A percentile compares a stretch with the other conserved stretches of the same genome.
phyloP scores from a whole-genome alignment of 2,113 vertebrate species.

The Pluvialis apricaria region DNA sequence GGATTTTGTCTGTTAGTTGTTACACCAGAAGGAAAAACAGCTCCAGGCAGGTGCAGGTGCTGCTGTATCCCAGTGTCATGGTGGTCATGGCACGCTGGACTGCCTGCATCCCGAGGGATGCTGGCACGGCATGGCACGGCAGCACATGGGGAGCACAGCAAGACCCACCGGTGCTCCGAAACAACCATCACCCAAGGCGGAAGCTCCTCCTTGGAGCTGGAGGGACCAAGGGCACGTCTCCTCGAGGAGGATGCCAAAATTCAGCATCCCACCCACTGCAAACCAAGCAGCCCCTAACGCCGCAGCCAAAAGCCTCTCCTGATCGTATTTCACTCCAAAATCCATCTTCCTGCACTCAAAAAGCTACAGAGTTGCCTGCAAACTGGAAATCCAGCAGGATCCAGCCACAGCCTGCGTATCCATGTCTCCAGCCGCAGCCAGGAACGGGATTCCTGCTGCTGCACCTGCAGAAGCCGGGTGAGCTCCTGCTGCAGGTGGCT shows the following conservation, averaged over 20 bases:
- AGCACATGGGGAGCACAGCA: rapidly evolving
- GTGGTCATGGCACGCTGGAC: rapidly evolving
- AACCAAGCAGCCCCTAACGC: rapidly evolving
- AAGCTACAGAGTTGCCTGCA: rapidly evolving
- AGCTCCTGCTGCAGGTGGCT: background rate
- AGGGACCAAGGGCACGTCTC: background rate
- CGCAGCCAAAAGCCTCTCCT: background rate
- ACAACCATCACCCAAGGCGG: rapidly evolving
- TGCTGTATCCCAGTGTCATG: rapidly evolving
- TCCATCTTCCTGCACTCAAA: background rate
- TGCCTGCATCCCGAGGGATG: background rate
- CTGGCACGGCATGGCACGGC: background rate
- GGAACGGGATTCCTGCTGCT: rapidly evolving
- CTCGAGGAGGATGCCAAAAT: rapidly evolving
- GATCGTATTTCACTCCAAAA: background rate
- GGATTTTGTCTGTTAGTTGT: rapidly evolving
- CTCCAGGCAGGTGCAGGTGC: background rate
- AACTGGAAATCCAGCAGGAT: background rate
- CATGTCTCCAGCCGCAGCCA: rapidly evolving
- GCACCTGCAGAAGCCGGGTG: rapidly evolving
- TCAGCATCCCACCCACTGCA: too few relatives aligned
- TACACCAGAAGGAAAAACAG: background rate
- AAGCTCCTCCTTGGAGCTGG: background rate
- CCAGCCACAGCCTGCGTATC: background rate
- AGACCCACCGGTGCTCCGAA: rapidly evolving